These are phyloP conservation scores for Masnerella sp. DNA, from an alignment of 2,888 invertebrate species.

Conservation along the genomic window DNA sequence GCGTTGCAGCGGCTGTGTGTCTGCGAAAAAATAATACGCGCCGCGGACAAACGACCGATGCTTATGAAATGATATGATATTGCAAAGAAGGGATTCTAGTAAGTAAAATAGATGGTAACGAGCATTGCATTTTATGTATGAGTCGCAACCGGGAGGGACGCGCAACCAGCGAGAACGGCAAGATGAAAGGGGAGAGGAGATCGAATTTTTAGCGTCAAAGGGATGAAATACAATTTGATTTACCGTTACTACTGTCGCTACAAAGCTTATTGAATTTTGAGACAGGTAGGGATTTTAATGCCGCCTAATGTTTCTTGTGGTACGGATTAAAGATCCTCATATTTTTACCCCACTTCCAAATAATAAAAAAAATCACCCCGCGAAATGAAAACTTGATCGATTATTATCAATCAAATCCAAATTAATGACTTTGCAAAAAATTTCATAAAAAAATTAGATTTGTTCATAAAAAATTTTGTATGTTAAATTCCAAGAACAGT, in stretches of 20 bases:
- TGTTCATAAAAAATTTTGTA: too few relatives aligned
- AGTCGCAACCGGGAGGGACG: constrained; percentile 70
- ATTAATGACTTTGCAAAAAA: too few relatives aligned
- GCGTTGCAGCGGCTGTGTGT: constrained; percentile 41
- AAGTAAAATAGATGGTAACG: constrained; percentile 73
- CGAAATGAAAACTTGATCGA: too few relatives aligned
- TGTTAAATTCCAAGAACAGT: too few relatives aligned
- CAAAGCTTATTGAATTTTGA: constrained; percentile 66
- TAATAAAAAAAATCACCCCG: too few relatives aligned
- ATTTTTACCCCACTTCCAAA: constrained; percentile 20
- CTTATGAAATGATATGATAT: constrained; percentile 55
- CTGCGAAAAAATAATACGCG: constrained; percentile 47
- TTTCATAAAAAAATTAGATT: too few relatives aligned
- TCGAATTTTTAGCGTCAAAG: constrained; percentile 74
- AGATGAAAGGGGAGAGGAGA: constrained; percentile 63
- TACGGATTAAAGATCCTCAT: constrained; percentile 59
- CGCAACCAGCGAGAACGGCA: constrained; percentile 60
- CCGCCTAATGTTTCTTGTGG: constrained; percentile 65
- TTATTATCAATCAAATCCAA: too few relatives aligned
- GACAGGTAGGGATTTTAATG: constrained; percentile 68
- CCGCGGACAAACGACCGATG: constrained; percentile 50
- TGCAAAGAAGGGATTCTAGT: constrained; percentile 54
- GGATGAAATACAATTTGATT: constrained; percentile 77
- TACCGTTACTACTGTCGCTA: constrained; percentile 67
- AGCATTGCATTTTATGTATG: constrained; percentile 74